Evolutionary conservation across 2,797 vertebrate genomes (phyloP), one percentile per base, ranked within the genome.

Genomic region (Helicolenus hilgendorfi): DNA sequence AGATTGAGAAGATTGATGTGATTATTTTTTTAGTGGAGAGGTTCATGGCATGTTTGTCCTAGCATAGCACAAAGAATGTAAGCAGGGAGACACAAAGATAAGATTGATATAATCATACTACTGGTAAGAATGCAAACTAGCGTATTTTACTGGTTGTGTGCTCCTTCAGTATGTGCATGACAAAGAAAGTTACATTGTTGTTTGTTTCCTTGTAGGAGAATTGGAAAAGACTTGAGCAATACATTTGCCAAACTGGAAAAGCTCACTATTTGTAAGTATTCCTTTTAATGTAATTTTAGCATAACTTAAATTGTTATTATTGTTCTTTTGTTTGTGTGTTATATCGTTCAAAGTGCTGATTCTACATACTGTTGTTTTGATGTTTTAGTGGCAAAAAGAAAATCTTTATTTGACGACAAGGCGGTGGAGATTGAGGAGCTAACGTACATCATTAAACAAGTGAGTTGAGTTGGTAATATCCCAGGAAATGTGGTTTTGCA

Each of bases 231-330:
- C 94, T 95, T 99, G 86, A 99, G 98, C 95, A 99, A 99, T 89
- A 99, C 98, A 3, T 99, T 99, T 91, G 98, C 98, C 96, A 99
- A 99, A 95, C 92, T 99, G 96, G 98, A 99, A 96, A 99, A 99
- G 85, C 97, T 99, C 89, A 99, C 98, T 0, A 98, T 99, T 93
- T 95, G 98, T 99, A 97, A 98, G 98, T 97, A 33, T 56, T 29
- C 0, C 4, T 56, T 56, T 85, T 36, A 20, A 14, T 33, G 1
- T 71, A 27, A 18, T 81, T 75, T 64, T 29, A 72, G 2, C 11
- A 29, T 70, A 0, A n/a, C 26, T 62, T 33, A 5, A 27, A 56
- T 4, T 77, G 1, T n/a, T 71, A 4, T 15, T 4, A 33, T 58
- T 13, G 38, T 15, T 20, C 9, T 36, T 36, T 2, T 7, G 8